Evolutionary conservation across 2,888 invertebrate species (phyloP), one percentile per base, ranked within the genome.

Genomic region (Hyalella azteca): DNA sequence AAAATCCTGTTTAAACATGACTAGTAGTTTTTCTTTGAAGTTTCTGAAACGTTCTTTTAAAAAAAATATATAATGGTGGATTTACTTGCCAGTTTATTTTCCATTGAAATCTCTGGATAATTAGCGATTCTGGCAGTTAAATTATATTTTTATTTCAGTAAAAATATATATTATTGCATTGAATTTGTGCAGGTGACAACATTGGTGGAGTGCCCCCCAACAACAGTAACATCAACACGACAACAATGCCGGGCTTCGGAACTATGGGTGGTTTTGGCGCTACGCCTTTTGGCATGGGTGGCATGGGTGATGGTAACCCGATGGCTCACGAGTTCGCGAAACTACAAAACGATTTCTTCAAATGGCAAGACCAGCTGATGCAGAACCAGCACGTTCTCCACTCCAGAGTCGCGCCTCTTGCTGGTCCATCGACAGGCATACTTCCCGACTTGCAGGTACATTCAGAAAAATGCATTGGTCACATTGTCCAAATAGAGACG

Each of bases 301-400:
- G 59, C 60, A 15, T 77, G 77, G 60, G 77, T 22, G 41, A 77
- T n/a, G 78, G 78, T 32, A 60, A 59, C 15, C 73, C 73, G 4
- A 79, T 84, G 79, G 83, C 81, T 3, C 79, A 84, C 5, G 84
- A 84, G 45, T 84, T 81, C 60, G 79, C 81, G 48, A 81, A 83
- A 73, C 81, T 84, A 32, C 83, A 84, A 73, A 78, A 82, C n/a
- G 81, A 83, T 45, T 84, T 84, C 77, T 79, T 83, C 79, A 80
- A 82, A 32, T 82, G 82, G 81, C 83, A 83, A 50, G 80, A 84
- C n/a, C 82, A 84, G 73, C 79, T 84, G 22, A 75, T 84, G 45
- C 84, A 84, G 32, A 84, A 84, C 78, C 84, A 84, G 60, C 83
- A 82, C 41, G 77, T 84, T 3, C 59, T 84, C n/a, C 84, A 84